A percentile compares a stretch with the other conserved stretches of the same genome.
These are phyloP conservation scores for Sisyra nigra DNA, from an alignment of 2,888 invertebrate species.

Conservation along the genomic window DNA sequence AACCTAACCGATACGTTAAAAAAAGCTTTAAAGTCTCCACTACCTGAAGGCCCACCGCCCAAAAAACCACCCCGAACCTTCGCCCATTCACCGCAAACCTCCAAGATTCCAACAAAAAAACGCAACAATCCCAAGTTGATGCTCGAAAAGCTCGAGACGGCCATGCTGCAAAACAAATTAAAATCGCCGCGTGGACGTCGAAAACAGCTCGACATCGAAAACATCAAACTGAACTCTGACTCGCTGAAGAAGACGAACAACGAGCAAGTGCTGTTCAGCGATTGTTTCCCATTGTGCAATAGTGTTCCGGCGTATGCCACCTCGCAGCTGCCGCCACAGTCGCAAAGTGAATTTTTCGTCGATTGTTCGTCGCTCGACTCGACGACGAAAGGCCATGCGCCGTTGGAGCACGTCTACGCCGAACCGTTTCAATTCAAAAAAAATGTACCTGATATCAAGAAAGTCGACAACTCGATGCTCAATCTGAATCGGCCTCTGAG, in stretches of 20 bases:
- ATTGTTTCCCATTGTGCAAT: constrained; percentile 7
- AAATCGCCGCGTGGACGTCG: constrained; percentile 7
- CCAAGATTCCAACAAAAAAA: constrained; percentile 12
- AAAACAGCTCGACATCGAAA: constrained; percentile 2
- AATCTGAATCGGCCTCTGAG: too few relatives aligned
- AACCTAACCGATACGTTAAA: constrained; percentile 39
- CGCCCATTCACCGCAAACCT: constrained; percentile 21
- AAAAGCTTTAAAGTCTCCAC: constrained; percentile 45
- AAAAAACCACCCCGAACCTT: constrained; percentile 59
- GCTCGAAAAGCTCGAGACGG: constrained; percentile 45
- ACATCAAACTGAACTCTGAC: neutral
- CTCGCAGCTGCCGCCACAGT: neutral
- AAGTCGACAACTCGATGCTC: too few relatives aligned
- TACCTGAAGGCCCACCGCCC: constrained; percentile 55
- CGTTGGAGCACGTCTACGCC: constrained; percentile 43
- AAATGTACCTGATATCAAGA: constrained; percentile 6
- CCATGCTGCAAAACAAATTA: constrained; percentile 32
- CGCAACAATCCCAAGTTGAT: constrained; percentile 39
- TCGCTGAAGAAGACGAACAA: neutral
- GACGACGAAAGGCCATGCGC: constrained; percentile 13
- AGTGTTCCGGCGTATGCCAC: neutral
- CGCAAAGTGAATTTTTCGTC: constrained; percentile 20
- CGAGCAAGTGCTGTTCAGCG: neutral
- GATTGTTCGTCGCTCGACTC: constrained; percentile 7
- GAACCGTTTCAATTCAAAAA: constrained; percentile 31